A percentile compares a stretch with the other conserved stretches of the same genome.
Evolutionary conservation across 2,797 vertebrate genomes (phyloP).

Genomic region (Falco naumanni): DNA sequence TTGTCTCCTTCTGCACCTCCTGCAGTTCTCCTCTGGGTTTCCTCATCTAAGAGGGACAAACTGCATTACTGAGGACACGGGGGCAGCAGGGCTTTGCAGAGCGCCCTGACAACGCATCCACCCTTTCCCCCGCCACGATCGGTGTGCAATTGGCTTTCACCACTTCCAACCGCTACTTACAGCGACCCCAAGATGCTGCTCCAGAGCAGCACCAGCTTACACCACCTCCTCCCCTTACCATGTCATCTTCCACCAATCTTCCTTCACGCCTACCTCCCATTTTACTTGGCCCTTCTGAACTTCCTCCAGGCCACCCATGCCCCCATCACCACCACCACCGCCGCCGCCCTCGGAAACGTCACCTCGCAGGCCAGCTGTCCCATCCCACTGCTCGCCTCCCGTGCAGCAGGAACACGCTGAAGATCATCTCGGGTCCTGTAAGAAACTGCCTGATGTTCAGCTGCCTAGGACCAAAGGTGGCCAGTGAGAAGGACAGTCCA

Average conservation of each 20-base stretch:
- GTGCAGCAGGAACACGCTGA: neutral
- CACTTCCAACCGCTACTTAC: neutral
- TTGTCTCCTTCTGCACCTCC: neutral
- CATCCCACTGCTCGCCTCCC: neutral
- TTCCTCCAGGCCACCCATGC: accelerated
- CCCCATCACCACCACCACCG: neutral
- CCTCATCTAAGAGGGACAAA: neutral
- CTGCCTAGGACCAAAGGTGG: neutral
- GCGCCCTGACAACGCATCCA: neutral
- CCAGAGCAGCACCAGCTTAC: neutral
- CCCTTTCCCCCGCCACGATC: neutral
- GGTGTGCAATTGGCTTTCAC: neutral
- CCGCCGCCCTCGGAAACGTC: neutral
- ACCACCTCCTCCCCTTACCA: neutral
- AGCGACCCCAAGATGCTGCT: neutral
- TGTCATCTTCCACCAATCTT: neutral
- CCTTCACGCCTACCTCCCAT: neutral
- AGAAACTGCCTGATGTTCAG: neutral
- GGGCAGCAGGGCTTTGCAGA: neutral
- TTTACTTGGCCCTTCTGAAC: neutral
- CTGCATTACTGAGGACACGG: accelerated
- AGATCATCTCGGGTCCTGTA: neutral
- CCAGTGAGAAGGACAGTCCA: neutral
- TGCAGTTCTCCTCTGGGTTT: neutral
- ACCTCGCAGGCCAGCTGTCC: neutral